Evolutionary conservation across 2,113 vertebrate genomes (phyloP).

Genomic region (Fulica atra): DNA sequence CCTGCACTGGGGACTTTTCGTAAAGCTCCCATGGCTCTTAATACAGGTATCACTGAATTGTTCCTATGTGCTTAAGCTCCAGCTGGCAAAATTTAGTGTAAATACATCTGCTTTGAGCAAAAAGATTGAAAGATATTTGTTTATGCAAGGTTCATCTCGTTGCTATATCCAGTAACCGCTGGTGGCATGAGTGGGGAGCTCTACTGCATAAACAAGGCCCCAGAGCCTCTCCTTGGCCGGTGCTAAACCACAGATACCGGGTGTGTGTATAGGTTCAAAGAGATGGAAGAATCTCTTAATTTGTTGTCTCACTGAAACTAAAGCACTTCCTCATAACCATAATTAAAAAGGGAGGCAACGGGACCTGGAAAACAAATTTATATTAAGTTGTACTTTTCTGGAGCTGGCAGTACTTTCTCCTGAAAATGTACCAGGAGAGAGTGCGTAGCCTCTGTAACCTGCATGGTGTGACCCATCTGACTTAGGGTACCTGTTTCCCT

Average conservation of each 20-base stretch:
- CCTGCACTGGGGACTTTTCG: not conserved
- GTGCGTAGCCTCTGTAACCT: not conserved
- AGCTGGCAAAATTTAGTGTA: not conserved
- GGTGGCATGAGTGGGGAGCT: not conserved
- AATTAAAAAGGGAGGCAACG: slow-evolving; percentile 66
- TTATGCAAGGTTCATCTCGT: not conserved
- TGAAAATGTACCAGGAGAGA: not conserved
- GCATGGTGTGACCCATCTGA: not conserved
- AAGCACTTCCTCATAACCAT: slow-evolving; percentile 26
- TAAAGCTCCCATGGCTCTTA: not conserved
- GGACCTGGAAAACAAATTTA: slow-evolving; percentile 14
- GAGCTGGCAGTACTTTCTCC: slow-evolving; percentile 23
- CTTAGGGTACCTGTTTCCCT: not conserved
- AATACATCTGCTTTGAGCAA: not conserved
- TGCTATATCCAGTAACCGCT: not conserved
- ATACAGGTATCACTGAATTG: not conserved
- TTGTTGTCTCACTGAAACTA: slow-evolving; percentile 49
- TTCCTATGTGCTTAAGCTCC: not conserved
- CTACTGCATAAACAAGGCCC: not conserved
- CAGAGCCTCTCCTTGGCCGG: not conserved
- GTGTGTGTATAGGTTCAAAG: slow-evolving; percentile 40
- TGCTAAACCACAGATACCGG: slow-evolving; percentile 48
- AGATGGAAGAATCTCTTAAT: slow-evolving; percentile 44
- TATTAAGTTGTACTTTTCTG: slow-evolving; percentile 9
- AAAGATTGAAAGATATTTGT: not conserved